phyloP scores from a whole-genome alignment of 2,888 invertebrate species.

The Drepanosiphum platanoidis region DNA sequence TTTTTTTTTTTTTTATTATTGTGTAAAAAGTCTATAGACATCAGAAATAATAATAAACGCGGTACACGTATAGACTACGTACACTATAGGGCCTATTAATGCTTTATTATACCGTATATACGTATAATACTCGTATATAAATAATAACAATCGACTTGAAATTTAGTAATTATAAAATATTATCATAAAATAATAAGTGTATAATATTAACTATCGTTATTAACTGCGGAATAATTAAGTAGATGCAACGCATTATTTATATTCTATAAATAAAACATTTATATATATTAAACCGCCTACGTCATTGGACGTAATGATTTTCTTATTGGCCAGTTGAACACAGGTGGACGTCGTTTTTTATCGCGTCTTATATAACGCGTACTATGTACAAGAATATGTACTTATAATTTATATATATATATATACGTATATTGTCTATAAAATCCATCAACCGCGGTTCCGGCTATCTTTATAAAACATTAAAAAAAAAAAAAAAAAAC shows the following conservation, averaged over 20 bases:
- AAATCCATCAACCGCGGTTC: constrained; percentile 51
- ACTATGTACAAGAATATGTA: background rate
- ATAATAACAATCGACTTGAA: background rate
- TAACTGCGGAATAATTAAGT: constrained; percentile 27
- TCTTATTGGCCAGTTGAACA: constrained; percentile 32
- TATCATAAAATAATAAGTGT: constrained; percentile 42
- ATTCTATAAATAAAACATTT: constrained; percentile 45
- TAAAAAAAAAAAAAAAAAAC: constrained; percentile 17
- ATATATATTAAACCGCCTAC: constrained; percentile 20
- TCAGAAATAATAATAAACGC: too few relatives aligned
- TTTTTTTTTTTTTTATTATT: too few relatives aligned
- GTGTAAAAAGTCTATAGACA: constrained; percentile 1
- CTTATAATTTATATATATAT: too few relatives aligned
- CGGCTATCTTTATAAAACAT: constrained; percentile 56
- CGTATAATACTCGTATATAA: background rate
- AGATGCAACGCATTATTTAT: constrained; percentile 16
- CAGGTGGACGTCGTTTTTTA: constrained; percentile 43
- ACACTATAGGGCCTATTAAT: background rate
- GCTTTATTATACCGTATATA: background rate
- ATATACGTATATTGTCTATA: constrained; percentile 36
- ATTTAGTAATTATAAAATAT: constrained; percentile 12
- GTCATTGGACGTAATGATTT: constrained; percentile 38
- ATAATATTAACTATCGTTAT: constrained; percentile 10
- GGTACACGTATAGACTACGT: background rate
- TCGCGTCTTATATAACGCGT: background rate